Percentiles rank a stretch among this genome's conserved stretches.
These are phyloP conservation scores for Thalassophryne amazonica DNA, from an alignment of 2,797 vertebrate genomes.

Conservation along the genomic window DNA sequence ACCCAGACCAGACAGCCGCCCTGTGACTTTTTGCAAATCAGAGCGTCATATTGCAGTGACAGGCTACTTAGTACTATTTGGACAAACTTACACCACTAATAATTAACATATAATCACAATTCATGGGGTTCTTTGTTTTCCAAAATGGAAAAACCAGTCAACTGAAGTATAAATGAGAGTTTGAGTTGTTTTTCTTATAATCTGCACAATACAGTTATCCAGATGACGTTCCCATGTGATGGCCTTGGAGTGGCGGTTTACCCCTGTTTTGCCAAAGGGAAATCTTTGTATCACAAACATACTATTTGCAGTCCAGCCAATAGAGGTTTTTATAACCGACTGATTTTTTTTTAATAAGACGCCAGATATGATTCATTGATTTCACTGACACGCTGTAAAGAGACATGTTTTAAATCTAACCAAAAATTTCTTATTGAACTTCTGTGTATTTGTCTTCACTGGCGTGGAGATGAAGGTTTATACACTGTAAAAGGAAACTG, in stretches of 20 bases:
- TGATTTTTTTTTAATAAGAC: conserved; percentile 69
- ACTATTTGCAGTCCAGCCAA: conserved; percentile 48
- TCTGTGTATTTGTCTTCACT: conserved; percentile 70
- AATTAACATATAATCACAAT: too few relatives aligned
- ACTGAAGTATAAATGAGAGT: not conserved
- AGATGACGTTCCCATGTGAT: conserved; percentile 38
- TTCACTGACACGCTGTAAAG: conserved; percentile 41
- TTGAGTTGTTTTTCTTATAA: conserved; percentile 37
- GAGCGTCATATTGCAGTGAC: too few relatives aligned
- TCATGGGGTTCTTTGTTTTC: too few relatives aligned
- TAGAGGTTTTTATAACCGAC: conserved; percentile 70
- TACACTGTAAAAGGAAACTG: conserved; percentile 60
- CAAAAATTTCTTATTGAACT: conserved; percentile 67
- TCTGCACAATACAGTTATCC: conserved; percentile 17
- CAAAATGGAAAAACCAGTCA: too few relatives aligned
- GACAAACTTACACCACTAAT: not conserved
- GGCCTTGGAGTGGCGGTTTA: conserved; percentile 73
- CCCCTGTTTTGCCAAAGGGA: conserved; percentile 80
- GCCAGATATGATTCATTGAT: conserved; percentile 59
- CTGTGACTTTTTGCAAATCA: too few relatives aligned
- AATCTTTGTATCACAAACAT: conserved; percentile 70
- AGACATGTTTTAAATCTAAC: conserved; percentile 46
- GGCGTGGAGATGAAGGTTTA: conserved; percentile 63
- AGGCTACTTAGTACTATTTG: not conserved
- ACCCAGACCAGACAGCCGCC: too few relatives aligned